A percentile compares a stretch with the other conserved stretches of the same genome.
phyloP scores from a whole-genome alignment of 2,113 vertebrate genomes.

The Choloepus hoffmanni region DNA sequence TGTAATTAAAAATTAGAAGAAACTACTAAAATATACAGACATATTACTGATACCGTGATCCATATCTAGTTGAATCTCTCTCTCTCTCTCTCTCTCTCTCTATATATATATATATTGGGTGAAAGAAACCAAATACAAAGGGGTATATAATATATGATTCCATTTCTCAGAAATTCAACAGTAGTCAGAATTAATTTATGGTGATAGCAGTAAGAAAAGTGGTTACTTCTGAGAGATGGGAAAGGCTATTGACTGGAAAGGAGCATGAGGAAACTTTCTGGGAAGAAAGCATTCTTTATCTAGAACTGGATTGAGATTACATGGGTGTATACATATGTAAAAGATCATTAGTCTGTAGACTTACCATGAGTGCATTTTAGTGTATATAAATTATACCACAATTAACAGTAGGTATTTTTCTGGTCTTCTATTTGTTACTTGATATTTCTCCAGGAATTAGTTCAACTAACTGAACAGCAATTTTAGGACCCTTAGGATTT shows the following conservation, averaged over 20 bases:
- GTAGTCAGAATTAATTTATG: neutral
- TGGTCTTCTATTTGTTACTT: neutral
- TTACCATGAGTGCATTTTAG: neutral
- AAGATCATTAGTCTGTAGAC: neutral
- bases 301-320: neutral
- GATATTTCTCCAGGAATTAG: neutral
- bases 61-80: neutral
- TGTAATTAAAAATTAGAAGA: neutral
- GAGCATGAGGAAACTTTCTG: neutral
- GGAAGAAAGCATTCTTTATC: neutral
- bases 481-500: neutral
- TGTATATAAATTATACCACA: neutral
- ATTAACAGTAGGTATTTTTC: neutral
- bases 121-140: neutral
- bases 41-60: neutral
- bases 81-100: no score
- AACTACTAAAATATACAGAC: neutral
- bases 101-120: neutral
- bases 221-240: neutral
- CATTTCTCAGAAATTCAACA: neutral
- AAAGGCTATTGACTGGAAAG: neutral
- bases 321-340: neutral
- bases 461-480: neutral
- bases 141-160: fast-evolving
- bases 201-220: neutral